These are phyloP conservation scores for Ictalurus punctatus DNA, from an alignment of 2,113 vertebrate genomes.

Conservation along the genomic window DNA sequence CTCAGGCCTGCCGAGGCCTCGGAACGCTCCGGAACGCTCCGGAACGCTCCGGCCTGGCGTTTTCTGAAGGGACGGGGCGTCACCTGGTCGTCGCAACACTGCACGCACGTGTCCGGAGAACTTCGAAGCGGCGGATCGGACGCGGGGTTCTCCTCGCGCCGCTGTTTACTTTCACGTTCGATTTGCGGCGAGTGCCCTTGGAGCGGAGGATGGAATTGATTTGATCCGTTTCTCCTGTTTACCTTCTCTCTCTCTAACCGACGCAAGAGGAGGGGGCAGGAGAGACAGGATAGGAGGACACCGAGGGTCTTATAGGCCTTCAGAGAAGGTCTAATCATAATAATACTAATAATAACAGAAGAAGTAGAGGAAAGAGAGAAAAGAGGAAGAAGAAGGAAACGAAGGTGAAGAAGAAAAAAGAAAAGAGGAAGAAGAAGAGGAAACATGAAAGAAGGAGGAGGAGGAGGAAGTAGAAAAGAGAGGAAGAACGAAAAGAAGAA, in stretches of 20 bases:
- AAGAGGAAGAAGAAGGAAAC: neutral
- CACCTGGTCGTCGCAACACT: neutral
- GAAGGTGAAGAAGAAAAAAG: no score
- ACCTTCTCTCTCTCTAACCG: neutral
- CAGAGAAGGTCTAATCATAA: neutral
- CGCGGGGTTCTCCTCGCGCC: neutral
- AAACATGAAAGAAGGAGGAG: no score
- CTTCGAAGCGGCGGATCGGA: neutral
- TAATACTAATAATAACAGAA: neutral
- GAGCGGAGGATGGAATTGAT: neutral
- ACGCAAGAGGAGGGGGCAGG: neutral
- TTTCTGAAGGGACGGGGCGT: neutral
- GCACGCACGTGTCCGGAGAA: neutral
- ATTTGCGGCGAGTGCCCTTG: neutral
- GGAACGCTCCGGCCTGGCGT: neutral
- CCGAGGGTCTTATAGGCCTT: neutral
- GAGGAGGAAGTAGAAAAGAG: no score
- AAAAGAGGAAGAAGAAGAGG: no score
- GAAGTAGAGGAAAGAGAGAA: neutral
- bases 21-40: neutral
- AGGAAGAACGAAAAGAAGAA: no score
- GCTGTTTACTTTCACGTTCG: slow-evolving; percentile 2
- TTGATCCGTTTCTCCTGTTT: slow-evolving; percentile 4
- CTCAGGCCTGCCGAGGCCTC: slow-evolving; percentile 7
- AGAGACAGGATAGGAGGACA: neutral